These are phyloP conservation scores for Podargus strigoides DNA, from an alignment of 2,797 vertebrate species.

Conservation along the genomic window DNA sequence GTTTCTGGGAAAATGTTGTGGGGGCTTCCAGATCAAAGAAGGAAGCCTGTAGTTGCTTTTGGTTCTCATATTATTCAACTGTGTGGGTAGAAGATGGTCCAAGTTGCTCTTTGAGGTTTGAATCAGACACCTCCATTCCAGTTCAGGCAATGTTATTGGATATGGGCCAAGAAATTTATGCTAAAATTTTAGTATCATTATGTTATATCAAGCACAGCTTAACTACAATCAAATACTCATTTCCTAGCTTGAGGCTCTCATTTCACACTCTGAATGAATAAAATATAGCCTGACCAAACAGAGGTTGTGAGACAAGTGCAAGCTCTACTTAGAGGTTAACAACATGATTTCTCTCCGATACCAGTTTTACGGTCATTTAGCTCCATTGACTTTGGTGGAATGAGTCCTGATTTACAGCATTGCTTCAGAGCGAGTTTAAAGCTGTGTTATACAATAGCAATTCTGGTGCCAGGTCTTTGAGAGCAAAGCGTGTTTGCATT, in stretches of 20 bases:
- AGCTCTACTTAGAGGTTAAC: constrained; percentile 7
- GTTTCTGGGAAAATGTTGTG: neutral
- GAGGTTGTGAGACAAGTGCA: neutral
- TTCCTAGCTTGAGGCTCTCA: neutral
- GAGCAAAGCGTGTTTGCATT: neutral
- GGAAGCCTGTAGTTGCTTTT: neutral
- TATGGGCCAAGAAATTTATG: neutral
- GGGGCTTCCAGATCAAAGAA: neutral
- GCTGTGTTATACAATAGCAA: neutral
- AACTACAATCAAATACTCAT: neutral
- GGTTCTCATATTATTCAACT: neutral
- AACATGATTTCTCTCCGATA: neutral
- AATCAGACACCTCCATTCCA: neutral
- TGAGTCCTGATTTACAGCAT: constrained; percentile 38
- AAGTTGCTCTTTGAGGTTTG: neutral
- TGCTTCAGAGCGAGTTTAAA: neutral
- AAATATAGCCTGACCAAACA: neutral
- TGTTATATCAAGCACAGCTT: neutral
- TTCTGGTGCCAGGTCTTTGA: neutral
- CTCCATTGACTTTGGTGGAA: constrained; percentile 23
- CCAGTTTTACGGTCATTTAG: constrained; percentile 33
- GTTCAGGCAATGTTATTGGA: neutral
- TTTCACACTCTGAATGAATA: neutral
- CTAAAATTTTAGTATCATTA: neutral
- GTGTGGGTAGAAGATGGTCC: neutral